Conservation (phyloP, 92 coral and sea anemone genomes). For the Paramuricea clavata region DNA sequence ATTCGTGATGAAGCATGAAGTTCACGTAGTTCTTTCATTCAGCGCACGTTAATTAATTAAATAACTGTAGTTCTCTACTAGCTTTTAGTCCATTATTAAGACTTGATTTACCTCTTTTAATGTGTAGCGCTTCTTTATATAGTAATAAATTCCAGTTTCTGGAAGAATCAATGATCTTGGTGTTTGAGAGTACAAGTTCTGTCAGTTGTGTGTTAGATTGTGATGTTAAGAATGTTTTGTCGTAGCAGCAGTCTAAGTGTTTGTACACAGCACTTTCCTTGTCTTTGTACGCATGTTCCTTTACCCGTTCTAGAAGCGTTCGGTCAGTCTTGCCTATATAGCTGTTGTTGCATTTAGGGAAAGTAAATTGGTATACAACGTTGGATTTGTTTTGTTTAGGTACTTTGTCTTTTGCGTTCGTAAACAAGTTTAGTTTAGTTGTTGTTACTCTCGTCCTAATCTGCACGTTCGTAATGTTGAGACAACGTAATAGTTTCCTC, state of each 20-base stretch:
- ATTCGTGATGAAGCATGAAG: too few relatives aligned
- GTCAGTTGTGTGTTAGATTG: background rate
- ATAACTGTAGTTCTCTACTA: too few relatives aligned
- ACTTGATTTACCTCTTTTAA: background rate
- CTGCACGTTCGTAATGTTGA: too few relatives aligned
- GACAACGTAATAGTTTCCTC: too few relatives aligned
- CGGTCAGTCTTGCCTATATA: conserved; percentile 9
- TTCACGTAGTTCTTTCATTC: too few relatives aligned
- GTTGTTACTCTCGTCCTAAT: too few relatives aligned
- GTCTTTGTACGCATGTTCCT: conserved; percentile 40
- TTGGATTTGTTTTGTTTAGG: conserved; percentile 28
- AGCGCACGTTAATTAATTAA: too few relatives aligned
- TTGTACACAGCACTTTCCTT: conserved; percentile 45
- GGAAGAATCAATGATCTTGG: background rate
- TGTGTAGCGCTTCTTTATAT: background rate
- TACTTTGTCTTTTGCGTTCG: too few relatives aligned
- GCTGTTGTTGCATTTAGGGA: conserved; percentile 29
- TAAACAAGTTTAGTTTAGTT: too few relatives aligned
- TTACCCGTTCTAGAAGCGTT: background rate
- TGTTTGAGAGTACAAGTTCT: background rate
- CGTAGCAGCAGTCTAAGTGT: too few relatives aligned
- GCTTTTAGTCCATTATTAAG: background rate
- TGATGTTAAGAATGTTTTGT: background rate
- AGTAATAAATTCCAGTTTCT: conserved; percentile 11
- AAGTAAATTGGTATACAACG: conserved; percentile 44